Percentiles rank a stretch among this genome's conserved stretches.
phyloP scores from a whole-genome alignment of 2,797 vertebrate species.

The Myotis pilosus region DNA sequence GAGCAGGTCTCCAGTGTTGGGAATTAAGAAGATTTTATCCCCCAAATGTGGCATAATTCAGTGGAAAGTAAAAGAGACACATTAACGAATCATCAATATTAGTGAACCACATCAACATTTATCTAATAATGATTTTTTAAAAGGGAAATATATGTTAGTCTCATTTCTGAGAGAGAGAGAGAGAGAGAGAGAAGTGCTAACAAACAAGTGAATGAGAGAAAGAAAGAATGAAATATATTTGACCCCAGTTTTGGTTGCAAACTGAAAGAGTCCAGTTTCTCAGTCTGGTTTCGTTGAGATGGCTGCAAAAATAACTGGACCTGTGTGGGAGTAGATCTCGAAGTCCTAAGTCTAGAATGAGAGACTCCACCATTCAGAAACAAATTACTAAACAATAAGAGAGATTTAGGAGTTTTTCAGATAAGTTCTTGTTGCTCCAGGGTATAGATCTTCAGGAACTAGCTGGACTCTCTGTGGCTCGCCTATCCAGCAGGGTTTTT shows the following conservation, averaged over 20 bases:
- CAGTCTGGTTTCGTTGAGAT: background rate
- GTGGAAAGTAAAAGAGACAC: constrained; percentile 3
- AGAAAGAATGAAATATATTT: background rate
- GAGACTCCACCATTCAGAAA: background rate
- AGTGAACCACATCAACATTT: background rate
- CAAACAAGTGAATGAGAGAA: background rate
- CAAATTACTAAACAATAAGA: background rate
- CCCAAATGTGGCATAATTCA: background rate
- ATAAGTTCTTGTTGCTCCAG: background rate
- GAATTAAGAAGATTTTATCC: background rate
- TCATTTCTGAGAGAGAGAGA: background rate
- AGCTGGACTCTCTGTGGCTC: background rate
- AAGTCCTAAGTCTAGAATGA: background rate
- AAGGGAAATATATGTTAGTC: background rate
- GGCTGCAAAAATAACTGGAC: background rate
- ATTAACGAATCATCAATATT: background rate
- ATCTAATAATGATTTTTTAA: background rate
- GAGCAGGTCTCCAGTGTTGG: background rate
- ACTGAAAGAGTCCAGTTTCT: background rate
- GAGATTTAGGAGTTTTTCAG: background rate
- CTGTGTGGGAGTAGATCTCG: background rate
- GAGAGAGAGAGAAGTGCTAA: background rate
- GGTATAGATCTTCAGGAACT: background rate
- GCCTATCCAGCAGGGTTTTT: background rate
- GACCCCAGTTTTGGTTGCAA: background rate